Evolutionary conservation across 1,140 invertebrate genomes (phyloP).

Genomic region (Agrilus planipennis): DNA sequence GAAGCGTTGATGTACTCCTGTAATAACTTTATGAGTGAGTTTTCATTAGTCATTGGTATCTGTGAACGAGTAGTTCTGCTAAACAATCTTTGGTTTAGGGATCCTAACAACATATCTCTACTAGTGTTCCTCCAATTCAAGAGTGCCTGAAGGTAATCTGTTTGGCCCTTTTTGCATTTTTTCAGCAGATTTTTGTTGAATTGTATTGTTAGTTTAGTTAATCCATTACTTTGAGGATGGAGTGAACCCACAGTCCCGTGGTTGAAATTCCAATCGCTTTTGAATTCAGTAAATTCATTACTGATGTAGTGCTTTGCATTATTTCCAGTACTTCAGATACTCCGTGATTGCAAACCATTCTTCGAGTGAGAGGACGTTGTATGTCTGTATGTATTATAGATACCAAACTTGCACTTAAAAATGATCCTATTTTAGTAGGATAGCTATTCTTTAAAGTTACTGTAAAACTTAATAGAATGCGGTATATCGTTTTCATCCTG

Average conservation of each 20-base stretch:
- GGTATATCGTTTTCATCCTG: background rate
- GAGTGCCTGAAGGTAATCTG: slow-evolving; percentile 6
- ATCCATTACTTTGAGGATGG: slow-evolving; percentile 20
- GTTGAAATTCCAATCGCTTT: slow-evolving; percentile 13
- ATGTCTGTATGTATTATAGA: too few relatives aligned
- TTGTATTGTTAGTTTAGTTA: slow-evolving; percentile 20
- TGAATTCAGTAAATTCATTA: slow-evolving; percentile 15
- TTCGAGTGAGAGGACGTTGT: too few relatives aligned
- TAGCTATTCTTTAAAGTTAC: background rate
- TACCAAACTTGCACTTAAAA: too few relatives aligned
- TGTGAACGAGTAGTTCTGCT: background rate
- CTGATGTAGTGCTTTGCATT: slow-evolving; percentile 9
- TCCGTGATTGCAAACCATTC: slow-evolving; percentile 5
- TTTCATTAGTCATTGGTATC: background rate
- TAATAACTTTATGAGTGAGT: background rate
- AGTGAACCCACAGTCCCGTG: slow-evolving; percentile 19
- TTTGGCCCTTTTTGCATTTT: slow-evolving; percentile 10
- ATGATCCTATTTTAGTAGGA: background rate
- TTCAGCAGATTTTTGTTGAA: slow-evolving; percentile 18
- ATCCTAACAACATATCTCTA: background rate
- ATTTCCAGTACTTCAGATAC: slow-evolving; percentile 9
- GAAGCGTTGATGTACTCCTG: background rate
- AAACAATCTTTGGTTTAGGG: background rate
- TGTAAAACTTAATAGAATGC: background rate
- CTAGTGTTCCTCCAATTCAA: slow-evolving; percentile 9